A percentile compares a stretch with the other conserved stretches of the same genome.
phyloP scores from a whole-genome alignment of 1,140 invertebrate genomes.

The Eupeodes corollae region DNA sequence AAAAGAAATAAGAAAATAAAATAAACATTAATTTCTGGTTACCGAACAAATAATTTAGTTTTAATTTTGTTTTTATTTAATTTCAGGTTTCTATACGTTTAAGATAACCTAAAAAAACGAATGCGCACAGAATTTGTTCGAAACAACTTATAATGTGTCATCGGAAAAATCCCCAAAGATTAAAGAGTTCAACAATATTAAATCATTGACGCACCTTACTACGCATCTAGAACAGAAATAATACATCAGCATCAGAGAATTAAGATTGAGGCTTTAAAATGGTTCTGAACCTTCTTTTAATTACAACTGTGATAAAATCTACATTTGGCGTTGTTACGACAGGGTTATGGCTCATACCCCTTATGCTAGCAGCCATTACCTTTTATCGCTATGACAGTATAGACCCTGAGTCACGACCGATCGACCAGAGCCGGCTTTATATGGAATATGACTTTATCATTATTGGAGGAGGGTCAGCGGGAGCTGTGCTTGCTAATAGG shows the following conservation, averaged over 20 bases:
- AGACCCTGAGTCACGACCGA: constrained; percentile 63
- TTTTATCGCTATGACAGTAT: constrained; percentile 70
- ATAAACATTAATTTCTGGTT: no score
- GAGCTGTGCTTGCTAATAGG: constrained; percentile 83
- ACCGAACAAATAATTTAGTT: no score
- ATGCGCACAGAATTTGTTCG: no score
- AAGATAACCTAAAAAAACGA: no score
- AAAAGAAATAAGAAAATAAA: no score
- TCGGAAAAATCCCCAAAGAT: not conserved
- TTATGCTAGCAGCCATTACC: constrained; percentile 67
- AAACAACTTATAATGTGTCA: constrained; percentile 5
- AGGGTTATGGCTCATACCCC: constrained; percentile 68
- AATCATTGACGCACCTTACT: not conserved
- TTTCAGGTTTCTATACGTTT: no score
- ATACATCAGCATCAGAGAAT: not conserved
- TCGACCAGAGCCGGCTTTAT: constrained; percentile 44
- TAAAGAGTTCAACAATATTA: not conserved
- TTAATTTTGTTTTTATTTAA: no score
- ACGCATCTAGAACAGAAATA: not conserved
- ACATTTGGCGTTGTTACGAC: constrained; percentile 60
- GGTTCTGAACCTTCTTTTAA: constrained; percentile 58
- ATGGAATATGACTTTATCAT: constrained; percentile 75
- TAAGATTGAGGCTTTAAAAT: constrained; percentile 36
- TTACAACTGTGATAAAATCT: constrained; percentile 59
- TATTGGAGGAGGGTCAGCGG: constrained; percentile 66